Percentiles rank a stretch among this genome's conserved stretches.
Evolutionary conservation across 2,888 invertebrate species (phyloP).

Genomic region (Catocala nupta): DNA sequence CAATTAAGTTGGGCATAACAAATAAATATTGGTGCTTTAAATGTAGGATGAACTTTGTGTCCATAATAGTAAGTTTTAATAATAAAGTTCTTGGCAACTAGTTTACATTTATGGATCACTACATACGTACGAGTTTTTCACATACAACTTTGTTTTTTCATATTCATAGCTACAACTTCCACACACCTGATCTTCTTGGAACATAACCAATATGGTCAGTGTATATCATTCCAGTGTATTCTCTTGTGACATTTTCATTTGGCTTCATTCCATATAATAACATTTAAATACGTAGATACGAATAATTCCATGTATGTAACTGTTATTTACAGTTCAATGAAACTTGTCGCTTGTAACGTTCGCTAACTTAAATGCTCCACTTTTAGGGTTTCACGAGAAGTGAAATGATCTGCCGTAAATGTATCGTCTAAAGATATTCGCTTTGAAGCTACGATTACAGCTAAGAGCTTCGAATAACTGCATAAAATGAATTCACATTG

Average conservation of each 20-base stretch:
- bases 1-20: too few species aligned
- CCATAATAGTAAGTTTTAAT: too few species aligned
- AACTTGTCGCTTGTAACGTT: constrained; percentile 24
- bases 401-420: constrained; percentile 77
- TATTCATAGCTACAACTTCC: not conserved
- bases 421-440: constrained; percentile 74
- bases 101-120: not conserved
- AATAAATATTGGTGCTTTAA: too few species aligned
- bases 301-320: not conserved
- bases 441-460: constrained; percentile 68
- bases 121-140: not conserved
- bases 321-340: constrained; percentile 6
- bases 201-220: constrained; percentile 11
- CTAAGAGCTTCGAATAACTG: constrained; percentile 64
- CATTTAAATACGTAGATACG: constrained; percentile 1
- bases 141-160: not conserved
- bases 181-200: constrained; percentile 10
- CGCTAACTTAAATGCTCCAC: constrained; percentile 58
- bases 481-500: constrained; percentile 63
- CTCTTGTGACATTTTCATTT: constrained; percentile 13
- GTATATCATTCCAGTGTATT: constrained; percentile 9
- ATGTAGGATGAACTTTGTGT: too few species aligned
- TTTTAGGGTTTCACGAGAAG: constrained; percentile 66
- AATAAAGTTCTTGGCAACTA: not conserved
- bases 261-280: constrained; percentile 15